Evolutionary conservation across 2,797 vertebrate genomes (phyloP).

Genomic region (Holocentrus rufus): DNA sequence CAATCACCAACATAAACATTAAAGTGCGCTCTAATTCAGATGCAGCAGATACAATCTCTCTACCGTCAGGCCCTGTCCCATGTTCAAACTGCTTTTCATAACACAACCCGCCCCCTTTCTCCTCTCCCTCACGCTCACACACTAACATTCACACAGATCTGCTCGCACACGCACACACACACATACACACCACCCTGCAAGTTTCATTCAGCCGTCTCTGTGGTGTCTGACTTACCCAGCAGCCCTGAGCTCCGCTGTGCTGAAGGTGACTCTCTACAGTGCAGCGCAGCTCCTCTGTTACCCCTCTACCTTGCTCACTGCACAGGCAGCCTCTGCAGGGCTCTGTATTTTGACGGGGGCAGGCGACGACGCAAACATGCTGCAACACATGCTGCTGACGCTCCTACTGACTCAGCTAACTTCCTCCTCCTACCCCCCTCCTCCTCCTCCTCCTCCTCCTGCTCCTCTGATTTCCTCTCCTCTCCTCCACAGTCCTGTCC

Average conservation of each 20-base stretch:
- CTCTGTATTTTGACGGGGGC: conserved; percentile 67
- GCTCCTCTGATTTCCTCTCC: conserved; percentile 29
- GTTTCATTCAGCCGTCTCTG: conserved; percentile 11
- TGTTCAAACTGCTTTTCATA: not conserved
- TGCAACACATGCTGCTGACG: conserved; percentile 80
- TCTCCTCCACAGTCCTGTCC: conserved; percentile 26
- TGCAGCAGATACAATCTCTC: not conserved
- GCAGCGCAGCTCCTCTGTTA: conserved; percentile 54
- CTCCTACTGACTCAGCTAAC: conserved; percentile 75
- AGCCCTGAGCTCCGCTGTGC: conserved; percentile 27
- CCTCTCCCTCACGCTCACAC: not conserved
- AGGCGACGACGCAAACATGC: conserved; percentile 72
- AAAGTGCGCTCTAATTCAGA: not conserved
- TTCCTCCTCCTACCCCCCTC: conserved; percentile 54
- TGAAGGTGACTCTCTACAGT: conserved; percentile 74
- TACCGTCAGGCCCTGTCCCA: too few species aligned
- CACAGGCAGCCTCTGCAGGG: conserved; percentile 58
- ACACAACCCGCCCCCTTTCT: not conserved
- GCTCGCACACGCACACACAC: not conserved
- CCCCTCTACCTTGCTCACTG: conserved; percentile 48
- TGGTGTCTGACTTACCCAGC: conserved; percentile 66
- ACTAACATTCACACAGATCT: not conserved
- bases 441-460: conserved; percentile 27
- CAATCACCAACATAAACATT: conserved; percentile 13
- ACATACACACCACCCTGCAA: conserved; percentile 5